Percentiles rank a stretch among this genome's conserved stretches.
Conservation (phyloP, 2,888 invertebrate genomes). For the Amaurobius ferox region DNA sequence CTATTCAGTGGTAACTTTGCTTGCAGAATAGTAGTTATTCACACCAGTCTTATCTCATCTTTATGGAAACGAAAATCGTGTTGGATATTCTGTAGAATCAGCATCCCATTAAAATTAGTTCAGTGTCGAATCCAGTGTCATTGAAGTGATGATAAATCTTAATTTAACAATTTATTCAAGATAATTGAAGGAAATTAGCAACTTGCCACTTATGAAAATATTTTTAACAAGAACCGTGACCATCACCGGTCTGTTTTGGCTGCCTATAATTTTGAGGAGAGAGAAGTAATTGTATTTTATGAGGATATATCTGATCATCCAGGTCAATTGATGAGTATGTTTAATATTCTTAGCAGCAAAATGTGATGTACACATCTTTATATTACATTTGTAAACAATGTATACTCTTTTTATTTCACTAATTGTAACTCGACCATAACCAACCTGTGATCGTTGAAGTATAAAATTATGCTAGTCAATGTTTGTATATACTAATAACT, state of each 20-base stretch:
- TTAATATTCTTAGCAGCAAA: neutral
- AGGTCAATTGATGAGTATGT: conserved; percentile 25
- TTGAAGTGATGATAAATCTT: too few relatives aligned
- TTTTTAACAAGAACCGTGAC: conserved; percentile 12
- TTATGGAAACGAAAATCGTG: too few relatives aligned
- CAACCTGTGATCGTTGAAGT: conserved; percentile 4
- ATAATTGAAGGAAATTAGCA: too few relatives aligned
- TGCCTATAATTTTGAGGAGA: neutral
- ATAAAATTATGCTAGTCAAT: neutral
- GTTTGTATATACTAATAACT: neutral
- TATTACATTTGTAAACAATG: neutral
- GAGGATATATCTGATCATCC: neutral
- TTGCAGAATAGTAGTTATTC: too few relatives aligned
- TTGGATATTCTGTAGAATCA: too few relatives aligned
- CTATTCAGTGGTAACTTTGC: too few relatives aligned
- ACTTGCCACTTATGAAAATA: too few relatives aligned
- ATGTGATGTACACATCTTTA: neutral
- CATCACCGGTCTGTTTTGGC: conserved; percentile 9
- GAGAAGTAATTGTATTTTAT: neutral
- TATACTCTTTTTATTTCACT: neutral
- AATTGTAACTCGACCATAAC: neutral
- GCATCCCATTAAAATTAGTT: too few relatives aligned
- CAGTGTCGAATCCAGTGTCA: too few relatives aligned
- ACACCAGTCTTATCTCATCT: too few relatives aligned
- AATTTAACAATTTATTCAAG: too few relatives aligned